Evolutionary conservation across 2,888 invertebrate genomes (phyloP).

Genomic region (Carabus problematicus): DNA sequence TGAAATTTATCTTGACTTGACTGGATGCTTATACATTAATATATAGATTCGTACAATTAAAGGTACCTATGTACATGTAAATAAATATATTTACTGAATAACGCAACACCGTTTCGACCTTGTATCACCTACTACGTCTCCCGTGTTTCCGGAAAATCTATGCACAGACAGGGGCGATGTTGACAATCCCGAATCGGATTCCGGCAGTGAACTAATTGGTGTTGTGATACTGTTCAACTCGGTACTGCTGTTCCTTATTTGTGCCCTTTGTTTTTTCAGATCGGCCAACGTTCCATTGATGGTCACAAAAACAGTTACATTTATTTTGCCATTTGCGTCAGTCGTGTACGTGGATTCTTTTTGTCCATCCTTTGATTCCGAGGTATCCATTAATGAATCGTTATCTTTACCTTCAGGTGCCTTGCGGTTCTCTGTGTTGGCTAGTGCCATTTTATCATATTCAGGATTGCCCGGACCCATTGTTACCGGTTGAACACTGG

Average conservation of each 20-base stretch:
- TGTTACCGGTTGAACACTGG: conserved; percentile 23
- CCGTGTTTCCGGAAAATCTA: conserved; percentile 76
- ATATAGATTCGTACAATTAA: no score
- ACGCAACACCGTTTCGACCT: conserved; percentile 76
- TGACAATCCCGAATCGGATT: conserved; percentile 61
- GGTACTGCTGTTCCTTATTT: conserved; percentile 74
- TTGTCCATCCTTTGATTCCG: conserved; percentile 65
- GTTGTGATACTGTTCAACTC: conserved; percentile 56
- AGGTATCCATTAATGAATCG: conserved; percentile 70
- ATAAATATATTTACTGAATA: conserved; percentile 78
- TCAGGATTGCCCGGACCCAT: conserved; percentile 44
- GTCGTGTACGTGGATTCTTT: conserved; percentile 68
- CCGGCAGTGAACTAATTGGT: conserved; percentile 58
- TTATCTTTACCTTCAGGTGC: conserved; percentile 86
- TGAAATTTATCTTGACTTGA: no score
- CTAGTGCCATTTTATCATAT: conserved; percentile 53
- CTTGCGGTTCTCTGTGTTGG: conserved; percentile 64
- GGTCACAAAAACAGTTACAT: conserved; percentile 82
- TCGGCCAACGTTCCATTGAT: conserved; percentile 89
- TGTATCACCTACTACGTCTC: conserved; percentile 78
- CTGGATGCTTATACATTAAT: no score
- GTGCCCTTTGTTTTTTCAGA: conserved; percentile 90
- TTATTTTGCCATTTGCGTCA: conserved; percentile 86
- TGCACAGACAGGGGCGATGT: conserved; percentile 61
- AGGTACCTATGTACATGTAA: no score